Evolutionary conservation across 2,888 invertebrate genomes (phyloP), one percentile per base, ranked within the genome.

Genomic region (Scaptomyza reducta): DNA sequence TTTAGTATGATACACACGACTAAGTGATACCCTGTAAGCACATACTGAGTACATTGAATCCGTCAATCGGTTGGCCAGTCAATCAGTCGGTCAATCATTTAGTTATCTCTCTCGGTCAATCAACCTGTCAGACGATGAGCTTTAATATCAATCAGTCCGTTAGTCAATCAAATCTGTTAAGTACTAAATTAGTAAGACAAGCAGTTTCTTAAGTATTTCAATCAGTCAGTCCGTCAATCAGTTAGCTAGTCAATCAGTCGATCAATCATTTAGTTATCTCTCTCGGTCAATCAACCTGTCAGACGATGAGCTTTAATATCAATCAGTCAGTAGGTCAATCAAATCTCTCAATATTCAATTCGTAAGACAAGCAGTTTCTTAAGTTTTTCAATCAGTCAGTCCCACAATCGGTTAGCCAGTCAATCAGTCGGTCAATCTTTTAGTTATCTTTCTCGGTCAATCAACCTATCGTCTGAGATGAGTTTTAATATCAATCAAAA

Each of bases 11-110:
- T 18, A 16, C 16, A 25, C 38, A 2, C 49, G 22, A 13, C 50
- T 44, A 2, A n/a, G 5, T 0, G 29, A 44, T 62, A 29, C 62
- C 44, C 62, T 50, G 25, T n/a, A 10, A 6, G n/a, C 6, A n/a
- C 2, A n/a, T n/a, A 35, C 3, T 22, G 22, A 22, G 1, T 22
- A 22, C 22, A 6, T 16, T 16, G 4, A 1, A 10, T 16, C 40
- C 16, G 16, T 40, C 40, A 40, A 5, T n/a, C n/a, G n/a, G n/a
- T n/a, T n/a, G n/a, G n/a, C n/a, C n/a, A n/a, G n/a, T n/a, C n/a
- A n/a, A n/a, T n/a, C n/a, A n/a, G n/a, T n/a, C n/a, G n/a, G n/a
- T n/a, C n/a, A n/a, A n/a, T n/a, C n/a, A n/a, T n/a, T n/a, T n/a
- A n/a, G n/a, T n/a, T n/a, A n/a, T n/a, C n/a, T n/a, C n/a, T n/a